Evolutionary conservation across 2,797 vertebrate species (phyloP).

Genomic region (Cephalopachus bancanus): DNA sequence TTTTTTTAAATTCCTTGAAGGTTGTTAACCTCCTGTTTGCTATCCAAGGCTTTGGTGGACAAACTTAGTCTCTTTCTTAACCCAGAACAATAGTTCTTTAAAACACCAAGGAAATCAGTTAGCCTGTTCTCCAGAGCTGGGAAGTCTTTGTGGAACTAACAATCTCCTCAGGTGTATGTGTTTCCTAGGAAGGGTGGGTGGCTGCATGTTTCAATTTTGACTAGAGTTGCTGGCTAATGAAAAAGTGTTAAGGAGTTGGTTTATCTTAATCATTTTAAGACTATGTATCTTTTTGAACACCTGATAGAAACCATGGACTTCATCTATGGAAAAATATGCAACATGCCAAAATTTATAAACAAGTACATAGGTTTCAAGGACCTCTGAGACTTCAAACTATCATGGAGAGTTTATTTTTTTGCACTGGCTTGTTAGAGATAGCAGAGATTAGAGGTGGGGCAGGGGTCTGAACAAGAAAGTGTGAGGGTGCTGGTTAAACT

Average conservation of each 20-base stretch:
- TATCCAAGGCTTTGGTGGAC: neutral
- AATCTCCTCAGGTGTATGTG: neutral
- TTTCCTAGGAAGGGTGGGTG: neutral
- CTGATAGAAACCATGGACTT: neutral
- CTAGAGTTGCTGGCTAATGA: neutral
- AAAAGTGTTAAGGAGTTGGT: neutral
- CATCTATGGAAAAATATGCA: neutral
- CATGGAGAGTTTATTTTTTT: conserved; percentile 6
- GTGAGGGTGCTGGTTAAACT: neutral
- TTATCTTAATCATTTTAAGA: neutral
- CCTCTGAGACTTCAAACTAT: neutral
- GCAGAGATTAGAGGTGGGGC: neutral
- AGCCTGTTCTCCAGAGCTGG: neutral
- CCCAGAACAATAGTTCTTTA: neutral
- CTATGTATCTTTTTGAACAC: neutral
- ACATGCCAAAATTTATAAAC: neutral
- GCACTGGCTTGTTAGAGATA: neutral
- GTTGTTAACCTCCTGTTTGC: neutral
- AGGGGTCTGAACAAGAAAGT: neutral
- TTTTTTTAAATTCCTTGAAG: neutral
- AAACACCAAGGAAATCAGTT: neutral
- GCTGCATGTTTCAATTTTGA: neutral
- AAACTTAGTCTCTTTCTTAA: conserved; percentile 11
- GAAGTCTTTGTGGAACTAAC: neutral
- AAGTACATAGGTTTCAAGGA: neutral